Base-by-base conservation (phyloP, 2,797 vertebrate genomes). In the Poecile montanus region DNA sequence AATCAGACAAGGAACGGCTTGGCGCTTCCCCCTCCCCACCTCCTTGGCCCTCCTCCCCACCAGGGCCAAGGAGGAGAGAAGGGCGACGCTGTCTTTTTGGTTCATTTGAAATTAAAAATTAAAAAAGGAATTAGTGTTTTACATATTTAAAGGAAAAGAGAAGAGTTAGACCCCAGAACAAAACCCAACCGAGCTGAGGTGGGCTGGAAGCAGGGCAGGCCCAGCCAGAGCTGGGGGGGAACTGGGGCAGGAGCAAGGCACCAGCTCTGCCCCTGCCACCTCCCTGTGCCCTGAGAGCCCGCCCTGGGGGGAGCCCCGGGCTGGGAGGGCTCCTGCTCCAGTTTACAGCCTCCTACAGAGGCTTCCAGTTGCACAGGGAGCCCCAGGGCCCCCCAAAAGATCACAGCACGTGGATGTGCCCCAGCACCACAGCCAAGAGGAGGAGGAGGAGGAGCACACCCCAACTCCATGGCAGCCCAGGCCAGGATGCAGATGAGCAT, bases 51-150 rank as follows among this genome's bases (percentile, higher is more conserved):
- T 13, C 11, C 34, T 62, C 58, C 71, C 48, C 27, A 54, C 34
- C n/a, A 27, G 63, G 63, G 50, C 58, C 5, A 16, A 68, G 56
- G 44, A 82, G 44, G 61, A 77, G 73, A 74, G 27, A 54, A 92
- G 70, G 23, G 53, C 38, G 73, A 63, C 0, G 36, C 71, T 40
- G 54, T 29, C 20, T 80, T 82, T 98, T 98, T 98, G 98, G 97
- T 98, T 97, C 91, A 94, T 97, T 95, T 97, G 92, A 89, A 97
- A 96, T 96, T 95, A 93, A 91, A 90, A 88, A 84, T 93, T 93
- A 47, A 85, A 88, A 96, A 96, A 96, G 95, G 96, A 97, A 97
- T 97, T 98, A 98, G 96, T 98, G 97, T 97, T 97, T 97, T 96
- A 97, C 81, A 95, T 97, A 96, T 93, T 94, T 95, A 94, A 71